These are phyloP conservation scores for Plutomurus gul DNA, from an alignment of 1,140 invertebrate genomes.

Conservation along the genomic window DNA sequence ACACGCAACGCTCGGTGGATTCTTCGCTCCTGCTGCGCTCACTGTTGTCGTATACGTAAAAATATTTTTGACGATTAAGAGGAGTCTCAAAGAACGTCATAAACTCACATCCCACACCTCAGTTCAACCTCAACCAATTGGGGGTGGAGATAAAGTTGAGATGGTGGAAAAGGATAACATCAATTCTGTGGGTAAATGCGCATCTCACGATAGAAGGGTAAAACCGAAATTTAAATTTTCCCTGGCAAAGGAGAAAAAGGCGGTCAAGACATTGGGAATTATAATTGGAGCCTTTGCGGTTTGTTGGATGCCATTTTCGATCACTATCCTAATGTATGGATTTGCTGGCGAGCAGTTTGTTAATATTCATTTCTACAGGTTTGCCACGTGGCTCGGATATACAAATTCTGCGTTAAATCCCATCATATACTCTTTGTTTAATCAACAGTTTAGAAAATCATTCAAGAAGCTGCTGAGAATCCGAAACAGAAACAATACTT, in stretches of 20 bases:
- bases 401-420: conserved; percentile 96
- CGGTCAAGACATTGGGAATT: conserved; percentile 88
- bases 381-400: conserved; percentile 95
- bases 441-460: conserved; percentile 89
- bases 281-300: conserved; percentile 94
- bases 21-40: not conserved
- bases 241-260: conserved; percentile 84
- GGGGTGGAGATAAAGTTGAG: not conserved
- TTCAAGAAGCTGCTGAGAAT: conserved; percentile 83
- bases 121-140: no score
- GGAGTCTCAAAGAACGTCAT: not conserved
- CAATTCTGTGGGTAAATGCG: not conserved
- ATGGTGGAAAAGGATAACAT: not conserved
- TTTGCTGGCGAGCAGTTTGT: conserved; percentile 75
- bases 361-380: conserved; percentile 79
- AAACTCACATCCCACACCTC: no score
- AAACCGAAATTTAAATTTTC: conserved; percentile 62
- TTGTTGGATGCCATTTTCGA: conserved; percentile 95
- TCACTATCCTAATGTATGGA: conserved; percentile 84
- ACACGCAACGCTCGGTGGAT: not conserved
- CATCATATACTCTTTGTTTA: conserved; percentile 96
- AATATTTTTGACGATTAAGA: conserved; percentile 60
- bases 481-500: no score
- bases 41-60: conserved; percentile 62
- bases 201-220: not conserved